Evolutionary conservation across 2,113 vertebrate genomes (phyloP).

Genomic region (Eulacestoma nigropectus): DNA sequence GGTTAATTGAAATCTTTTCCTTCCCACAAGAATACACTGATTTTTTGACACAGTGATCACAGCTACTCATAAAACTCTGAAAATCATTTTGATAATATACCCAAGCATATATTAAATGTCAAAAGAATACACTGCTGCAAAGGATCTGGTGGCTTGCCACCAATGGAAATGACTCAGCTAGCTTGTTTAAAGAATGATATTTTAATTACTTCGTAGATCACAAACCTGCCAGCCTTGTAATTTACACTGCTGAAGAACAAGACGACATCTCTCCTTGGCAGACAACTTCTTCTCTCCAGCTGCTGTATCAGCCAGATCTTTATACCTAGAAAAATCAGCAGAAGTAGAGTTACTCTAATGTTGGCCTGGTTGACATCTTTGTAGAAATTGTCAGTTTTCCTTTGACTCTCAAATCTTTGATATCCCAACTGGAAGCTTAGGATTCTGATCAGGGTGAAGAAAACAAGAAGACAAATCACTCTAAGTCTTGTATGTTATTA

Average conservation of each 20-base stretch:
- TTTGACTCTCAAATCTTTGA: neutral
- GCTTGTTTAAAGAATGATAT: conserved; percentile 1
- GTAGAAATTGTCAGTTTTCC: neutral
- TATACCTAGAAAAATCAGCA: conserved; percentile 77
- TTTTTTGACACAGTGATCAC: neutral
- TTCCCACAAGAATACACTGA: neutral
- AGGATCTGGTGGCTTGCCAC: neutral
- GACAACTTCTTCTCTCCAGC: conserved; percentile 74
- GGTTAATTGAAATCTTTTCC: neutral
- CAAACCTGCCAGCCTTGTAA: conserved; percentile 95
- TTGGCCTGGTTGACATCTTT: neutral
- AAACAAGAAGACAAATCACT: neutral
- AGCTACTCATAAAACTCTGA: neutral
- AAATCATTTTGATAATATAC: neutral
- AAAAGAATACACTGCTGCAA: neutral
- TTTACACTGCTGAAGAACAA: conserved; percentile 83
- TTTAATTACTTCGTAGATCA: conserved; percentile 39
- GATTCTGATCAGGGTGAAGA: neutral
- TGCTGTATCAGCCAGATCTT: conserved; percentile 77
- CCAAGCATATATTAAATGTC: neutral
- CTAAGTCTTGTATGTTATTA: neutral
- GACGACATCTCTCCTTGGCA: conserved; percentile 80
- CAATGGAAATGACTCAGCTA: conserved; percentile 36
- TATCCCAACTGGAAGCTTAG: neutral
- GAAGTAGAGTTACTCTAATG: neutral